Percentiles rank a stretch among this genome's conserved stretches.
Conservation (phyloP, 2,113 vertebrate species). For the Stictonetta naevosa region DNA sequence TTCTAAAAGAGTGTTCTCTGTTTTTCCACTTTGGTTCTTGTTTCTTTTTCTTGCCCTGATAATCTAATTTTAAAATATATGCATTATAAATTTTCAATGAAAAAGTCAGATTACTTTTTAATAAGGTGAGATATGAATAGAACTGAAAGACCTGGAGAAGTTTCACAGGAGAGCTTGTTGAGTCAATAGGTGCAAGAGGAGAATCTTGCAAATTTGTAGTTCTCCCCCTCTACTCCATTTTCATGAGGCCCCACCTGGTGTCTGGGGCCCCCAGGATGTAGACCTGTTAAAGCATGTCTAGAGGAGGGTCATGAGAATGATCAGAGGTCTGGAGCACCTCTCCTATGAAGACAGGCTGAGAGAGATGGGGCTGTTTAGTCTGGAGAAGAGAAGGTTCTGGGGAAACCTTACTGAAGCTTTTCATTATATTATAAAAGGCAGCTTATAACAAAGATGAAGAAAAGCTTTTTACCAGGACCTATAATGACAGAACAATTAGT, state of each 20-base stretch:
- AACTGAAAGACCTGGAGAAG: neutral
- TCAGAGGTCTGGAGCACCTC: neutral
- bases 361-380: neutral
- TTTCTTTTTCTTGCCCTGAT: neutral
- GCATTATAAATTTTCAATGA: neutral
- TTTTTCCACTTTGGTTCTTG: neutral
- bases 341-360: neutral
- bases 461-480: neutral
- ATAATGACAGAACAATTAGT: neutral
- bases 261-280: neutral
- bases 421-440: neutral
- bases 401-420: neutral
- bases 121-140: neutral
- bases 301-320: neutral
- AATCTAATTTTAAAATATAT: neutral
- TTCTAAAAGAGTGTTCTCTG: neutral
- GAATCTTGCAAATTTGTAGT: constrained; percentile 12
- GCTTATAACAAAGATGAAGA: neutral
- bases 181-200: neutral
- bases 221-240: neutral
- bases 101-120: neutral
- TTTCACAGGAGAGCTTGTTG: neutral
- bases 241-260: neutral
- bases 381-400: neutral
- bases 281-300: neutral